Percentiles rank a stretch among this genome's conserved stretches.
Conservation (phyloP, 2,113 vertebrate genomes). For the Oxygymnocypris stewartii region DNA sequence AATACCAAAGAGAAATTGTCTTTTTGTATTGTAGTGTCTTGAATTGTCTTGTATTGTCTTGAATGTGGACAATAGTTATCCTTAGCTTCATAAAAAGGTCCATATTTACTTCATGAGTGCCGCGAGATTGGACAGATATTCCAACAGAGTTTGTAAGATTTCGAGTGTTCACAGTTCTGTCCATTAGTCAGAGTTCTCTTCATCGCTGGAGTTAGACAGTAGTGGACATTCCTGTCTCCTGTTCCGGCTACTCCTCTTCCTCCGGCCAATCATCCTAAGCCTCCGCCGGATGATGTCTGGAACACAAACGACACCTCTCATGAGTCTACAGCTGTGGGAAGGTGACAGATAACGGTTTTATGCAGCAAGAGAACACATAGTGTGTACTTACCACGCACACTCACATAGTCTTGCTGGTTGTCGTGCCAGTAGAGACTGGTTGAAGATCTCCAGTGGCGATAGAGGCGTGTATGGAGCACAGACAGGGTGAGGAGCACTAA, state of each 20-base stretch:
- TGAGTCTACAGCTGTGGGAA: not conserved
- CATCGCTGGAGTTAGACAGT: constrained; percentile 71
- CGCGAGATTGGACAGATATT: not conserved
- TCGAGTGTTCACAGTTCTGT: not conserved
- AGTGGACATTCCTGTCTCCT: constrained; percentile 69
- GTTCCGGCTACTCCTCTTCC: constrained; percentile 61
- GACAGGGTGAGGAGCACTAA: constrained; percentile 79
- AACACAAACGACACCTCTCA: constrained; percentile 42
- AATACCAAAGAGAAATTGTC: not conserved
- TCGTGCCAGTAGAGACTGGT: constrained; percentile 86
- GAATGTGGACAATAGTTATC: not conserved
- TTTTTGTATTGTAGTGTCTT: not conserved
- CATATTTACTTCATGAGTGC: not conserved
- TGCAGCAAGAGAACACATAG: not conserved
- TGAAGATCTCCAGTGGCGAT: constrained; percentile 77
- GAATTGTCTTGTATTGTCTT: not conserved
- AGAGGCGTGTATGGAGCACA: constrained; percentile 76
- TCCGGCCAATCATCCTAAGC: constrained; percentile 67
- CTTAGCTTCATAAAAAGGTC: not conserved
- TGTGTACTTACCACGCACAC: constrained; percentile 68
- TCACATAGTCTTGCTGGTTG: constrained; percentile 72
- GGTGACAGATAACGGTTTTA: not conserved
- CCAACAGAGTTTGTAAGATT: not conserved
- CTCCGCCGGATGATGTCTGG: constrained; percentile 77
- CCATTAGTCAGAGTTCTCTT: constrained; percentile 62